Percentiles rank a stretch among this genome's conserved stretches.
Evolutionary conservation across 2,113 vertebrate genomes (phyloP).

Genomic region (Tapirus terrestris): DNA sequence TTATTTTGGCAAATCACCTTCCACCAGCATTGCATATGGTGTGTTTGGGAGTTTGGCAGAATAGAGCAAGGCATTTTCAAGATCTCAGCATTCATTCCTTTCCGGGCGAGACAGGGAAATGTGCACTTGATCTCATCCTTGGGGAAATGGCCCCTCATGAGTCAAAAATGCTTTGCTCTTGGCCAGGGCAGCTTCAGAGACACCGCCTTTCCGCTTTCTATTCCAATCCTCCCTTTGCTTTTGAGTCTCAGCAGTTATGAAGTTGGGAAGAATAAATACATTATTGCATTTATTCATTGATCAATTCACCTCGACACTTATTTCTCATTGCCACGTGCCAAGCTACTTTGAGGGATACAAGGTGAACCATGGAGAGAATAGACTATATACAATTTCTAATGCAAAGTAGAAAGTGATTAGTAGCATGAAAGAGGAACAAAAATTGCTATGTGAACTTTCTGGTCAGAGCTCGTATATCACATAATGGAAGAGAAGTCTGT

Average conservation of each 20-base stretch:
- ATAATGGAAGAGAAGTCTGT: neutral
- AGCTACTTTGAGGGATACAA: neutral
- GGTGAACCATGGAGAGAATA: neutral
- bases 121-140: neutral
- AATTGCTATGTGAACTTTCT: neutral
- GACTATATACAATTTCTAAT: neutral
- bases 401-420: neutral
- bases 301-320: neutral
- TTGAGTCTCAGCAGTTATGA: neutral
- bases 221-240: neutral
- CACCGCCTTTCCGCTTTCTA: neutral
- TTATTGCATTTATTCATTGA: neutral
- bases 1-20: neutral
- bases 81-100: neutral
- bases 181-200: neutral
- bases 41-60: neutral
- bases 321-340: neutral
- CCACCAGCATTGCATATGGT: neutral
- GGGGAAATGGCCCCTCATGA: neutral
- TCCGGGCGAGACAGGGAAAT: neutral
- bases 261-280: neutral
- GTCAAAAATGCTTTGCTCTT: constrained; percentile 26
- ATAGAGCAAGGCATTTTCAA: constrained; percentile 4
- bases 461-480: neutral
- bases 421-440: neutral